Base-by-base conservation (phyloP, 2,797 vertebrate genomes). In the Synaphobranchus kaupii region DNA sequence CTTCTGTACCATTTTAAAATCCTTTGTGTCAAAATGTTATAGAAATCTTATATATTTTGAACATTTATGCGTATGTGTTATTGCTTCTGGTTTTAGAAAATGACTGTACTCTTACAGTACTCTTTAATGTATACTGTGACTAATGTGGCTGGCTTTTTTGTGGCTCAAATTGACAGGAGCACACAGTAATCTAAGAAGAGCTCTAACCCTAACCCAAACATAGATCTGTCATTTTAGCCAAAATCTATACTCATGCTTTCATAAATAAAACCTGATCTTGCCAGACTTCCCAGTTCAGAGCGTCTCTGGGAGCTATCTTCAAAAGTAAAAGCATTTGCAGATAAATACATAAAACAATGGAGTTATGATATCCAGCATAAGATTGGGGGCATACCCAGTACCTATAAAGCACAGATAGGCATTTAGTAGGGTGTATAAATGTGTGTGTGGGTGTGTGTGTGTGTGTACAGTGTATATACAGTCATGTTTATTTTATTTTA, bases 161-260 rank as follows among this genome's bases (percentile, higher is more conserved):
- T 95, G 94, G 94, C 89, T 91, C 90, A 89, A 82, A 91, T 91
- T 94, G 93, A 94, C 94, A 93, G 90, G 91, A 91, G 93, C 92
- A 89, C 90, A 91, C 88, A 82, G 87, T 89, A 78, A 89, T 87
- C 91, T 92, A 63, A 91, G 92, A 92, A 84, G 87, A 86, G 83
- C 85, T 94, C 86, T 92, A 93, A 94, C n/a, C n/a, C n/a, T n/a
- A 88, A 91, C n/a, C 90, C 63, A 84, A 31, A 88, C 80, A 83
- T 86, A 56, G 68, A 85, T 84, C 86, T 86, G 84, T 89, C 83
- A 87, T 83, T 82, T 86, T 58, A 71, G 86, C 89, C 85, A 78
- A 87, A 85, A 87, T 63, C 47, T 86, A 63, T 13, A 78, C 84
- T 85, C 84, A 50, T 88, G 71, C n/a, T 86, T 84, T 87, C 86